Conservation (phyloP, 2,888 invertebrate genomes). For the Drosophila quinaria region DNA sequence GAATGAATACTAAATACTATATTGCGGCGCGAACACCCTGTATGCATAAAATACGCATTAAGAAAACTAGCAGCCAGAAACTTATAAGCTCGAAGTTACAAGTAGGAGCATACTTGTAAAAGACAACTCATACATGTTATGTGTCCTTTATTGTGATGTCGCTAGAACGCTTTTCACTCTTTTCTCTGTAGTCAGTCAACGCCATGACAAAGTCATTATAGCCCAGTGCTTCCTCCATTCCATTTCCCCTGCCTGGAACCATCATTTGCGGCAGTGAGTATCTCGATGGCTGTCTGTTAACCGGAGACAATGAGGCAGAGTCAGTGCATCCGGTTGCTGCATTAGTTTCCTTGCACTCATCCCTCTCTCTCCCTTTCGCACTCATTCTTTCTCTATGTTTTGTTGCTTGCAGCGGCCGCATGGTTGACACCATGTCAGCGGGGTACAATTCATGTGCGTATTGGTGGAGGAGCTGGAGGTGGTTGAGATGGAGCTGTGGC, state of each 20-base stretch:
- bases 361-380: constrained; percentile 3
- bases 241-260: not conserved
- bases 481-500: constrained; percentile 14
- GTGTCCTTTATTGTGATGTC: constrained; percentile 21
- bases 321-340: constrained; percentile 41
- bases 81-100: not conserved
- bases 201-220: too few relatives aligned
- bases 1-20: too few relatives aligned
- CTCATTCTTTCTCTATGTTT: not conserved
- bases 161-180: constrained; percentile 18
- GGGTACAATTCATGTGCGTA: constrained; percentile 63
- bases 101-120: not conserved
- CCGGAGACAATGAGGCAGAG: constrained; percentile 18
- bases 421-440: constrained; percentile 67
- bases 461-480: not conserved
- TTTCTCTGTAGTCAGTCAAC: constrained; percentile 5
- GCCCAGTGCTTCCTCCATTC: not conserved
- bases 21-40: too few relatives aligned
- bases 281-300: constrained; percentile 22
- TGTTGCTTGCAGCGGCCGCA: constrained; percentile 27
- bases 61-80: not conserved
- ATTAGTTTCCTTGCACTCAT: constrained; percentile 32
- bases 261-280: not conserved
- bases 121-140: constrained; percentile 15
- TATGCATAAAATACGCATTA: not conserved